Conservation (phyloP, 2,113 vertebrate species). For the Chlorodrepanis virens region DNA sequence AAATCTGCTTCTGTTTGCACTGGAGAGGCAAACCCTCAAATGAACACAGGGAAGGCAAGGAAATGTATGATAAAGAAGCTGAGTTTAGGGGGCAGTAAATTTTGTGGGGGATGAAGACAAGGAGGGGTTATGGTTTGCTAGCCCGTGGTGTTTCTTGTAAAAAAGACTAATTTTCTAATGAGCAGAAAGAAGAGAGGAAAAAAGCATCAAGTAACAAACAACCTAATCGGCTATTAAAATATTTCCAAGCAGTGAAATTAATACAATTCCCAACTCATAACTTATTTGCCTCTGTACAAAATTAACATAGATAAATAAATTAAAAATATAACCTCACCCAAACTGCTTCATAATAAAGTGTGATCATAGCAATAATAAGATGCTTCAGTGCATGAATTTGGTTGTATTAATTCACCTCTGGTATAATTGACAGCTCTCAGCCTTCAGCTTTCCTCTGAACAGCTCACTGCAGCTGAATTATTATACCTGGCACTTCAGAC, state of each 20-base stretch:
- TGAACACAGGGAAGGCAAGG: background rate
- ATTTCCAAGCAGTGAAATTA: conserved; percentile 69
- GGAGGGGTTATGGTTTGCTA: background rate
- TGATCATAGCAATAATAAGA: conserved; percentile 59
- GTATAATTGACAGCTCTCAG: conserved; percentile 68
- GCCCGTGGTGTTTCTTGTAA: background rate
- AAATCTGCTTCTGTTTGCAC: background rate
- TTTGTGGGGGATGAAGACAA: background rate
- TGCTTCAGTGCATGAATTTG: conserved; percentile 59
- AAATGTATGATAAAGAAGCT: background rate
- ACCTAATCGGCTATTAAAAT: conserved; percentile 39
- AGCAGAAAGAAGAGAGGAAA: background rate
- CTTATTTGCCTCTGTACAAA: conserved; percentile 67
- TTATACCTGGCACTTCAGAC: conserved; percentile 59
- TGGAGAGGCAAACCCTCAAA: background rate
- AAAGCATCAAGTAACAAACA: background rate
- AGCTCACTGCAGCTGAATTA: conserved; percentile 50
- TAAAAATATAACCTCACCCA: conserved; percentile 65
- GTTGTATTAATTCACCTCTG: conserved; percentile 70
- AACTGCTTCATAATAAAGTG: conserved; percentile 72
- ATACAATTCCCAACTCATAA: conserved; percentile 73
- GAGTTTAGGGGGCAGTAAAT: background rate
- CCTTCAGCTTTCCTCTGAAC: conserved; percentile 56
- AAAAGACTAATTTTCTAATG: conserved; percentile 30
- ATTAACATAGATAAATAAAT: conserved; percentile 80